Evolutionary conservation across 2,113 vertebrate species (phyloP).

Genomic region (Clarias gariepinus): DNA sequence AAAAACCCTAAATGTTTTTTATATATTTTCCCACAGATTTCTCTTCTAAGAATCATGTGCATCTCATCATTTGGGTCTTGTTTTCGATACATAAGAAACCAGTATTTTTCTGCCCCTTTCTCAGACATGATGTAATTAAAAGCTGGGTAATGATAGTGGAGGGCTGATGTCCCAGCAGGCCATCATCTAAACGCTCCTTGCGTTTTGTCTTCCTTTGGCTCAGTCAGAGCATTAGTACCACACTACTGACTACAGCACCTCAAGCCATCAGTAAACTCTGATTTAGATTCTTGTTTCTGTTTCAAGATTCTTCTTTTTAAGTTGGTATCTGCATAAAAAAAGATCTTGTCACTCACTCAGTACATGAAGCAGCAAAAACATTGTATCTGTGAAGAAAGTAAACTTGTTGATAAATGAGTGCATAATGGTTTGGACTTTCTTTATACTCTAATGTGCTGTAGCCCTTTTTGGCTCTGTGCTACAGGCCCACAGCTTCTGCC

Average conservation of each 20-base stretch:
- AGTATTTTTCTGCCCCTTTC: constrained; percentile 65
- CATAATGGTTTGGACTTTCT: not conserved
- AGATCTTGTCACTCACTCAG: not conserved
- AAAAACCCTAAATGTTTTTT: too few species aligned
- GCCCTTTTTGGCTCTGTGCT: constrained; percentile 32
- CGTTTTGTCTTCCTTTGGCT: constrained; percentile 53
- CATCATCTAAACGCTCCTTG: constrained; percentile 61
- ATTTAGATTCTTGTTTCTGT: not conserved
- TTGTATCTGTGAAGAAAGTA: not conserved
- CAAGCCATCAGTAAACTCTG: constrained; percentile 18
- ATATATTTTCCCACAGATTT: not conserved
- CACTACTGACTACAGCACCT: constrained; percentile 45
- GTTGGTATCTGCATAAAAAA: constrained; percentile 1
- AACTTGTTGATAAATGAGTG: not conserved
- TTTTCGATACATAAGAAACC: constrained; percentile 56
- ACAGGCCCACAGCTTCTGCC: constrained; percentile 8
- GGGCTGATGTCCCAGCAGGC: constrained; percentile 62
- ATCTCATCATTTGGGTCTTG: constrained; percentile 26
- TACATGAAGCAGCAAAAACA: not conserved
- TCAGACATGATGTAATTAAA: constrained; percentile 65
- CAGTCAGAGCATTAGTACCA: constrained; percentile 61
- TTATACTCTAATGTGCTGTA: not conserved
- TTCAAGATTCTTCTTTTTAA: not conserved
- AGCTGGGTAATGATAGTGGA: constrained; percentile 69
- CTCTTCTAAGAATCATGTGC: not conserved